Evolutionary conservation across 2,113 vertebrate genomes (phyloP), one percentile per base, ranked within the genome.

Genomic region (Mesitornis unicolor): DNA sequence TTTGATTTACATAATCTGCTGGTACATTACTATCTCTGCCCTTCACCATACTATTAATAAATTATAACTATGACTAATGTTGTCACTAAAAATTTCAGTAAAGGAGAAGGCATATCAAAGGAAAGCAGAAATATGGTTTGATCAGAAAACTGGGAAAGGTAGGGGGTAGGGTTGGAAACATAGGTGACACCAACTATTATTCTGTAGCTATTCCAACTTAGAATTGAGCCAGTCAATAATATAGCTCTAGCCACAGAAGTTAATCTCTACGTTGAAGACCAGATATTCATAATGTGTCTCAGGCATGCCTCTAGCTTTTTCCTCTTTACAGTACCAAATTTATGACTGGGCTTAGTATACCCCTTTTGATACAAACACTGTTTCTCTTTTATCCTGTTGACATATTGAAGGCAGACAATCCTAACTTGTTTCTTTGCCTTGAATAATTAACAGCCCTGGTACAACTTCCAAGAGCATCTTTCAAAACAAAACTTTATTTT

Each of bases 401-500:
- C 24, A 38, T 51, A 28, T 15, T 54, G 35, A 92, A 95, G 54
- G 56, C 54, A 96, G 63, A 76, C 38, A 75, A 57, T 67, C 43
- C 63, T 82, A 84, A 68, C 48, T 85, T 78, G 59, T 83, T 92
- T 83, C 64, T 85, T 93, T 86, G 35, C 40, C 64, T 81, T 96
- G 43, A 95, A 97, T 96, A 93, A 96, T 95, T 95, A 93, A 95
- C 43, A 71, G 42, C 53, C 28, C 6, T 40, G 19, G 56, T 84
- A 76, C 28, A 67, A 60, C 63, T 97, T 96, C 88, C 79, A 90
- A 95, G 86, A 95, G 35, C 64, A 87, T 54, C 90, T 95, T 93
- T 95, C 90, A 95, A 93, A 90, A 91, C 54, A 92, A 84, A 93
- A 59, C 68, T 87, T 1, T 92, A 92, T 89, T 88, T 90, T 90